Percentiles rank a stretch among this genome's conserved stretches.
phyloP scores from a whole-genome alignment of 2,797 vertebrate species.

The Simalia tracyae region DNA sequence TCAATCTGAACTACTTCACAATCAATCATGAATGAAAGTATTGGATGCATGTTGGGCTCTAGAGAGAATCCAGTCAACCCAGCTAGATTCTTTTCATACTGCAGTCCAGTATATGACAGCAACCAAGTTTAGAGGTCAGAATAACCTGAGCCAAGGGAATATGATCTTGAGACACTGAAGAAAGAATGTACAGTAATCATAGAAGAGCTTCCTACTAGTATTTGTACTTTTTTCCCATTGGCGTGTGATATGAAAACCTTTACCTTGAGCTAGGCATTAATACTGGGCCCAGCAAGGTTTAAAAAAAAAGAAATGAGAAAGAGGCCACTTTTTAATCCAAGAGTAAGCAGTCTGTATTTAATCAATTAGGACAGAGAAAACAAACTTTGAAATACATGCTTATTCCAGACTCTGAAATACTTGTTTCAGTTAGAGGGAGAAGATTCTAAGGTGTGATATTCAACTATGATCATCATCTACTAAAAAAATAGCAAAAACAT shows the following conservation, averaged over 20 bases:
- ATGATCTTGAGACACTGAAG: neutral
- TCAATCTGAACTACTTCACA: rapidly evolving
- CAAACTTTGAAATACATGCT: neutral
- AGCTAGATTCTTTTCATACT: neutral
- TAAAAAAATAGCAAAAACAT: neutral
- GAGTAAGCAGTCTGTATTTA: neutral
- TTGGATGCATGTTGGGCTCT: rapidly evolving
- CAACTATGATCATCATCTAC: neutral
- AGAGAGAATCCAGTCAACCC: neutral
- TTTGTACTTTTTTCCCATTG: neutral
- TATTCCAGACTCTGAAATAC: neutral
- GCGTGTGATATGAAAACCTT: neutral
- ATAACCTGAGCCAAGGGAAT: neutral
- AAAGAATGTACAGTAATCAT: neutral
- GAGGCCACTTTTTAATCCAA: neutral
- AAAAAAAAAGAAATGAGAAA: neutral
- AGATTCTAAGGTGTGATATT: neutral
- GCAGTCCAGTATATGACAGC: neutral
- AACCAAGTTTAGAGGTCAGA: neutral
- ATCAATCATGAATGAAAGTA: neutral
- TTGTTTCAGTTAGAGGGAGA: neutral
- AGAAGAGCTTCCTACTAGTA: neutral
- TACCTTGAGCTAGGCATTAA: neutral
- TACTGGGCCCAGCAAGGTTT: neutral
- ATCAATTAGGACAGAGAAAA: slow-evolving; percentile 1